Conservation (phyloP, 1,140 invertebrate genomes). For the Leptinotarsa defecta region DNA sequence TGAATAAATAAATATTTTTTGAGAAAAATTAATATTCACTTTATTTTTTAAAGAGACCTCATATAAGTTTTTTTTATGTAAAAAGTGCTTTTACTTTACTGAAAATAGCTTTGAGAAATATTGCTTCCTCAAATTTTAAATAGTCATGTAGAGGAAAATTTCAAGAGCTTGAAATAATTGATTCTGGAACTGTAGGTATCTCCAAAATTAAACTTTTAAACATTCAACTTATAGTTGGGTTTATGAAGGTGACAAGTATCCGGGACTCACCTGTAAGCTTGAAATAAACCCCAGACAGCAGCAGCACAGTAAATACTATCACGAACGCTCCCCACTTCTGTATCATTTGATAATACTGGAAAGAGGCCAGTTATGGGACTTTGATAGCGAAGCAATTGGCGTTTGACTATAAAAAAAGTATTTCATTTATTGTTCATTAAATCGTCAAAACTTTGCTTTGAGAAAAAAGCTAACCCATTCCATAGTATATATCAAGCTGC, state of each 20-base stretch:
- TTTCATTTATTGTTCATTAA: neutral
- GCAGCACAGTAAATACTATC: conserved; percentile 97
- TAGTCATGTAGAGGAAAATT: too few relatives aligned
- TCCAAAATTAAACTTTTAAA: too few relatives aligned
- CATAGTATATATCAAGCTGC: conserved; percentile 91
- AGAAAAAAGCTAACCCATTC: conserved; percentile 71
- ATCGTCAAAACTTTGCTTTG: conserved; percentile 30
- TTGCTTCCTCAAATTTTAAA: too few relatives aligned
- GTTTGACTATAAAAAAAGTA: conserved; percentile 78
- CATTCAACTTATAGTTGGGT: too few relatives aligned
- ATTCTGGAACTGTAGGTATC: too few relatives aligned
- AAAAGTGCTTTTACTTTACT: too few relatives aligned
- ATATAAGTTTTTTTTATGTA: too few relatives aligned
- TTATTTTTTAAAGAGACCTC: too few relatives aligned
- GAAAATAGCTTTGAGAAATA: too few relatives aligned
- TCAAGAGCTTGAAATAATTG: too few relatives aligned
- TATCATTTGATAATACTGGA: conserved; percentile 83
- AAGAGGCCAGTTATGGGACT: conserved; percentile 94
- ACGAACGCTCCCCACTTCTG: conserved; percentile 81
- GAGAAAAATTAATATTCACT: too few relatives aligned
- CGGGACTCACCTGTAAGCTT: conserved; percentile 85
- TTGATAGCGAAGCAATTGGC: conserved; percentile 89
- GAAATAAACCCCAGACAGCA: conserved; percentile 93
- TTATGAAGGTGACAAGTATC: neutral
- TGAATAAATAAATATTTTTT: too few relatives aligned